Base-by-base conservation (phyloP, 2,888 invertebrate genomes). In the Pandemis cinnamomeana region DNA sequence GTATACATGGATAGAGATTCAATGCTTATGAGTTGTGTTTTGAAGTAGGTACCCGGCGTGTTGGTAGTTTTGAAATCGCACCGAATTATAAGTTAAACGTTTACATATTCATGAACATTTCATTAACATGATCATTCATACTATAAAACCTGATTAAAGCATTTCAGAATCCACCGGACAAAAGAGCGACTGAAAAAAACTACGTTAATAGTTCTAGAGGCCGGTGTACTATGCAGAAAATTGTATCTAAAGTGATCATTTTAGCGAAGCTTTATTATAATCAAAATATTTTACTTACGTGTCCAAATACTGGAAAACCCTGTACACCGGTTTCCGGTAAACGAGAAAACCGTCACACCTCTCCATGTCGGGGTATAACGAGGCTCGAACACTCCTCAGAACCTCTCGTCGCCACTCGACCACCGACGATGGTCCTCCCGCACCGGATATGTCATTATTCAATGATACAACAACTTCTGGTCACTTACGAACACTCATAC, bases 281-380 rank as follows among this genome's bases (percentile, higher is more conserved):
- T 10, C 27, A 15, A 53, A 55, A 20, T 53, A 20, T 7, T 53
- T 42, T 71, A 74, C 74, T 74, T 53, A 97, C 97, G 97, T 96
- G 94, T 97, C 97, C 90, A 97, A 95, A 94, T 97, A 97, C 95
- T 97, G 97, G 95, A 97, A 97, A 88, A 96, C 96, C 94, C 96
- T 95, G 94, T 97, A 97, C 80, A 96, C 96, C 88, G 97, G 97
- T 89, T 96, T 96, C 88, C 96, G 95, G 95, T 96, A 97, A 94
- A 97, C 96, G 90, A 96, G 95, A 92, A 96, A 96, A 85, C 96
- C 96, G 90, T 97, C 97, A 87, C 96, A 96, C 86, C 96, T 95
- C 95, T 97, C 96, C 95, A 96, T 96, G 95, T 91, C 95, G 77
- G 75, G 75, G 94, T 15, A 53, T 64, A 70, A 66, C 63, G 36